A percentile compares a stretch with the other conserved stretches of the same genome.
Evolutionary conservation across 2,888 invertebrate species (phyloP).

Genomic region (Plebejus anna): DNA sequence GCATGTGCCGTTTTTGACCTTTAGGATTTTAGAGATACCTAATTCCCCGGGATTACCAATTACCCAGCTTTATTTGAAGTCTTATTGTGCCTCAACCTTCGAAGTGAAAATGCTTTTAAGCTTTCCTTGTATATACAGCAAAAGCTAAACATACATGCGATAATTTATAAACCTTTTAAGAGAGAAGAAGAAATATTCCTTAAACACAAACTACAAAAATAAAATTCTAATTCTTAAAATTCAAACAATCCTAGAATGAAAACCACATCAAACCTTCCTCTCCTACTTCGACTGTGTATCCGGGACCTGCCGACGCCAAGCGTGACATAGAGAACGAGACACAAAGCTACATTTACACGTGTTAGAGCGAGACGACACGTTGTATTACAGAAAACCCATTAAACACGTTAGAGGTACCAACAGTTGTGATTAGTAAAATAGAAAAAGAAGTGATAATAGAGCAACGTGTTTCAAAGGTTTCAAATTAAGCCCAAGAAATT

Average conservation of each 20-base stretch:
- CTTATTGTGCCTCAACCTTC: no score
- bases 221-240: conserved; percentile 32
- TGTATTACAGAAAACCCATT: conserved; percentile 35
- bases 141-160: no score
- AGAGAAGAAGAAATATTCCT: conserved; percentile 12
- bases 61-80: not conserved
- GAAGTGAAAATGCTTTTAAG: no score
- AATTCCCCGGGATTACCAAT: not conserved
- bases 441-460: not conserved
- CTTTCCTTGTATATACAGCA: no score
- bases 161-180: no score
- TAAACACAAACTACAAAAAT: not conserved
- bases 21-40: not conserved
- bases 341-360: conserved; percentile 76
- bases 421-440: not conserved
- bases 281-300: conserved; percentile 73
- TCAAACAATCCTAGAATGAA: conserved; percentile 48
- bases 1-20: not conserved
- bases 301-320: conserved; percentile 68
- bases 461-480: conserved; percentile 3
- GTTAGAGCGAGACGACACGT: conserved; percentile 71
- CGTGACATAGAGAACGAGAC: conserved; percentile 64
- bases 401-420: conserved; percentile 13
- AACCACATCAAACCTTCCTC: conserved; percentile 72
- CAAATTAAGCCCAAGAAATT: conserved; percentile 6